These are phyloP conservation scores for Gandaritis pyraliata DNA, from an alignment of 2,888 invertebrate genomes.

Conservation along the genomic window DNA sequence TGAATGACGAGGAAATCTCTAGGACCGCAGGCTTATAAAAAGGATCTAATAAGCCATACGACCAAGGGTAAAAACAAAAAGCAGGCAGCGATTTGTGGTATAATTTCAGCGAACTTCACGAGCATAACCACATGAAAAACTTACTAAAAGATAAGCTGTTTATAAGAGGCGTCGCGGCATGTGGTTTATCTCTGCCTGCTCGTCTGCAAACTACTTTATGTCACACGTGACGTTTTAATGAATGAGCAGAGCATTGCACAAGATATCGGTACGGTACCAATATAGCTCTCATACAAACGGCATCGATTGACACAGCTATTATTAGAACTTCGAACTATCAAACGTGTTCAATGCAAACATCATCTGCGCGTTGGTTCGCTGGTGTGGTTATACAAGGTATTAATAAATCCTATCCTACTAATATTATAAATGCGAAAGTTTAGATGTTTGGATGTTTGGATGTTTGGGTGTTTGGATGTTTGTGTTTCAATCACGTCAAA, in stretches of 20 bases:
- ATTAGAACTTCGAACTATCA: conserved; percentile 58
- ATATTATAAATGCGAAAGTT: no score
- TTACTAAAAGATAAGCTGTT: conserved; percentile 16
- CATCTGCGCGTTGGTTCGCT: conserved; percentile 16
- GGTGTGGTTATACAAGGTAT: neutral
- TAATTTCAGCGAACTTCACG: neutral
- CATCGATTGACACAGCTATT: conserved; percentile 68
- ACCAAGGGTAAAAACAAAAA: no score
- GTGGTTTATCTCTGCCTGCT: conserved; percentile 32
- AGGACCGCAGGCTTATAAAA: no score
- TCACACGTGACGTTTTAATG: conserved; percentile 57
- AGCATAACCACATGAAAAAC: conserved; percentile 15
- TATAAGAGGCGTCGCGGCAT: conserved; percentile 19
- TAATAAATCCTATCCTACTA: no score
- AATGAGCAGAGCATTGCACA: conserved; percentile 58
- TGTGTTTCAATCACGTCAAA: no score
- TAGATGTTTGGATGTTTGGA: no score
- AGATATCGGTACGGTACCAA: conserved; percentile 59
- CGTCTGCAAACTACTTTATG: conserved; percentile 41
- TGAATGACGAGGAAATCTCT: no score
- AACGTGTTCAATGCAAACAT: conserved; percentile 19
- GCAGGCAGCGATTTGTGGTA: no score
- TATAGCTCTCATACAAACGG: conserved; percentile 62
- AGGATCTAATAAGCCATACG: no score
- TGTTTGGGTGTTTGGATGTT: no score